phyloP scores from a whole-genome alignment of 2,113 vertebrate species.

The Sclerurus mexicanus region DNA sequence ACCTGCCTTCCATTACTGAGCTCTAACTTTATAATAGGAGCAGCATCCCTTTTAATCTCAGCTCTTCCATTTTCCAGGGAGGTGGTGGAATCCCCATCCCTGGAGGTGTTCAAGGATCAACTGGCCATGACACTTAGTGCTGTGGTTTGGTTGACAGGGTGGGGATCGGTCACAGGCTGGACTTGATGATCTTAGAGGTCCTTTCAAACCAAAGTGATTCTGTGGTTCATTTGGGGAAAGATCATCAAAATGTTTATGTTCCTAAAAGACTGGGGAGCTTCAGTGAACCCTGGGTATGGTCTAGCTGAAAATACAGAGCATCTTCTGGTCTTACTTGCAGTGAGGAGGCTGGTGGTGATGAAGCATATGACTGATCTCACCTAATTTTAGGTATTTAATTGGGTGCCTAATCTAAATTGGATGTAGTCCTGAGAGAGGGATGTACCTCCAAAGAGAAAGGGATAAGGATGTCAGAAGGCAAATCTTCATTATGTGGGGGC shows the following conservation, averaged over 20 bases:
- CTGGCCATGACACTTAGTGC: neutral
- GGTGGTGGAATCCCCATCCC: neutral
- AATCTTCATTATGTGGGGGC: accelerated
- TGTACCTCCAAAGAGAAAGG: neutral
- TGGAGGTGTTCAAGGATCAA: neutral
- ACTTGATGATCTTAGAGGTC: neutral
- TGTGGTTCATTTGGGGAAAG: neutral
- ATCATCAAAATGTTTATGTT: neutral
- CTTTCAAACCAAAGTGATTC: neutral
- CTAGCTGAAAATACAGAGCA: neutral
- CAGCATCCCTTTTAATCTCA: neutral
- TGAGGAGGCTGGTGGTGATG: neutral
- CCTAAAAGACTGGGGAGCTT: neutral
- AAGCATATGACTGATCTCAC: neutral
- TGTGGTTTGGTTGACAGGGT: neutral
- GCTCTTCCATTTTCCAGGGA: neutral
- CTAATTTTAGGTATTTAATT: neutral
- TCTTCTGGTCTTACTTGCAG: neutral
- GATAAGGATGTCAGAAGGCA: neutral
- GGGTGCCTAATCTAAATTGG: neutral
- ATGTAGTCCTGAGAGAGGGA: neutral
- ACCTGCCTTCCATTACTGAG: neutral
- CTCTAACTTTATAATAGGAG: neutral
- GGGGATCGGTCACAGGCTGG: neutral
- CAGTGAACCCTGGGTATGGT: neutral